Percentiles rank a stretch among this genome's conserved stretches.
These are phyloP conservation scores for Elgaria multicarinata DNA, from an alignment of 2,113 vertebrate genomes.

Conservation along the genomic window DNA sequence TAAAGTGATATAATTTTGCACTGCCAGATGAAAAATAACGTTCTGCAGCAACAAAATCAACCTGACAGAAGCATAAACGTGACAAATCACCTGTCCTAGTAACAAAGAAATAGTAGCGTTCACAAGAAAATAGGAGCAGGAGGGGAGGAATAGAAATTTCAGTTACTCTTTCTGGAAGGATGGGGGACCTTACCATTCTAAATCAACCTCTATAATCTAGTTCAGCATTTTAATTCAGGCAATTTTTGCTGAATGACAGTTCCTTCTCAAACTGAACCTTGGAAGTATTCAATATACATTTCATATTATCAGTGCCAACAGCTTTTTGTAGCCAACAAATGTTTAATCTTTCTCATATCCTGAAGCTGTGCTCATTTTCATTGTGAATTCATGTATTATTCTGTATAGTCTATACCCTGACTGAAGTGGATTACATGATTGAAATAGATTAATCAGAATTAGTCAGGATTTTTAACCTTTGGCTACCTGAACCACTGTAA, in stretches of 20 bases:
- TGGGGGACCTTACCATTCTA: neutral
- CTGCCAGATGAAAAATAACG: constrained; percentile 78
- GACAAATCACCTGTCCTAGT: constrained; percentile 63
- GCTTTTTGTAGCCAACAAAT: constrained; percentile 21
- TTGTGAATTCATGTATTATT: neutral
- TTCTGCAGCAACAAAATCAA: constrained; percentile 66
- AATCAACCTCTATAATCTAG: constrained; percentile 28
- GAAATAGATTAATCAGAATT: neutral
- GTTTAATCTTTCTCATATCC: constrained; percentile 7
- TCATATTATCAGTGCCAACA: constrained; percentile 12
- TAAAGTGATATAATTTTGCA: constrained; percentile 64
- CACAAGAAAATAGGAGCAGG: constrained; percentile 27
- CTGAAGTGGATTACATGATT: neutral
- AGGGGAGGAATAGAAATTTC: neutral
- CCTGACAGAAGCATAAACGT: constrained; percentile 55
- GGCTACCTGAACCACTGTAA: neutral
- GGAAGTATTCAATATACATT: neutral
- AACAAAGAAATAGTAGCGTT: constrained; percentile 46
- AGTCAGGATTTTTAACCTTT: neutral
- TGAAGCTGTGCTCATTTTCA: constrained; percentile 24
- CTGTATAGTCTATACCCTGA: neutral
- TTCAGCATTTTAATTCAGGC: constrained; percentile 34
- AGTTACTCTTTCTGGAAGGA: neutral
- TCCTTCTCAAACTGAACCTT: constrained; percentile 14
- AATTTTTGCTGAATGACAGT: constrained; percentile 39